Conservation (phyloP, 2,888 invertebrate species). For the Ophion obscuratus region DNA sequence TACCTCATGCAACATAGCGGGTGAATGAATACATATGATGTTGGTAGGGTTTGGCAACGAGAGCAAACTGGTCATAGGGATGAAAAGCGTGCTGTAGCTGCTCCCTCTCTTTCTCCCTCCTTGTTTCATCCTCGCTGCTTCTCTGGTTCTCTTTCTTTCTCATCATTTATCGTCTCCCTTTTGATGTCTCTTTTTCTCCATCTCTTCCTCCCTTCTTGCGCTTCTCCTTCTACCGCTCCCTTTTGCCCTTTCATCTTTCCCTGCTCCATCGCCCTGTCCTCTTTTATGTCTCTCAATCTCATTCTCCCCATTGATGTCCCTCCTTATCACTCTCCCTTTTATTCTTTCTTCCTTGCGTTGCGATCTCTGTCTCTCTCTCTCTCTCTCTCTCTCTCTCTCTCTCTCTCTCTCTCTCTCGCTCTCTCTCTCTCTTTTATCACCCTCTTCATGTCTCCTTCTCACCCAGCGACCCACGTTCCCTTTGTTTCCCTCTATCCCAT, state of each 20-base stretch:
- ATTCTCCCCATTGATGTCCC: no score
- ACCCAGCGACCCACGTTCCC: not conserved
- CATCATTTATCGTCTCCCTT: not conserved
- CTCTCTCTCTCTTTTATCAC: no score
- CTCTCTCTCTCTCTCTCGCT: no score
- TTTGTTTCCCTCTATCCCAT: not conserved
- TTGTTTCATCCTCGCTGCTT: not conserved
- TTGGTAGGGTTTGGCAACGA: constrained; percentile 11
- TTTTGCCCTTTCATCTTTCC: no score
- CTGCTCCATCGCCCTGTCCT: no score
- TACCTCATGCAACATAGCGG: constrained; percentile 41
- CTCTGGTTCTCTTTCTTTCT: not conserved
- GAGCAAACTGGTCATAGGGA: constrained; percentile 15
- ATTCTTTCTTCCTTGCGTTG: no score
- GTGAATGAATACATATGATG: constrained; percentile 43
- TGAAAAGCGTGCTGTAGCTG: constrained; percentile 20
- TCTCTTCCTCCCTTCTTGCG: not conserved
- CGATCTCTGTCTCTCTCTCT: no score
- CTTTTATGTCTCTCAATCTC: no score
- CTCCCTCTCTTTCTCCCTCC: constrained; percentile 13
- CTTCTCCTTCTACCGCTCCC: not conserved
- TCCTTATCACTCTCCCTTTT: no score
- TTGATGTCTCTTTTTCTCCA: no score
- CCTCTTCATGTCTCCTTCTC: no score
- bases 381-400: no score